Base-by-base conservation (phyloP, 1,140 invertebrate genomes). In the Drosophila insularis region DNA sequence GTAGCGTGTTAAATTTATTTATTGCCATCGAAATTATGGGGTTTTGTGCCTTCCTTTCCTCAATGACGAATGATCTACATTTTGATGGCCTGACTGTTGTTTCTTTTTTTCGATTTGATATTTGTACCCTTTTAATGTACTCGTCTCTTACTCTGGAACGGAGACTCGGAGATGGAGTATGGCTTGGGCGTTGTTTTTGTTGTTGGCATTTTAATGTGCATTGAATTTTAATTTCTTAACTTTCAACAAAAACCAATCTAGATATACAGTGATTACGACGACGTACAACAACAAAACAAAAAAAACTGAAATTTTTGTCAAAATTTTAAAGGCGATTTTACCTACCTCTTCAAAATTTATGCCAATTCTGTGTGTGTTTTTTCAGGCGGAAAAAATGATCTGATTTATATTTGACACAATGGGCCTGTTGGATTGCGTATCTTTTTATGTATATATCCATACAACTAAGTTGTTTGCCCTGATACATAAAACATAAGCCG, bases 351-450 rank as follows among this genome's bases (percentile, higher is more conserved):
- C 46, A 63, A 71, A 86, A 89, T 89, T 86, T 86, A 86, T 87
- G 82, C 76, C 81, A 85, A 85, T 85, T 85, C 43, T 69, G 77
- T 56, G 50, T 81, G 80, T 17, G 54, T 40, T 55, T 46, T 70
- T 50, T 68, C 53, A 64, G 43, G 72, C 70, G 75, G 65, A 90
- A 90, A 89, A 90, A 90, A 79, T 90, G 86, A 90, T 90, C 87
- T 87, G 87, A 90, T 90, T 90, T 90, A 90, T 90, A 90, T 90
- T 90, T 90, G 87, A 90, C 87, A 90, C 86, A 90, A 90, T 90
- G 81, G 81, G 37, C 11, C n/a, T 14, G 27, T 14, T 4, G 23
- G 53, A 23, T 37, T 50, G 43, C 43, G 64, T 73, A 69, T 56
- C 63, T 74, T 27, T 27, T 5, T 27, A 74, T 13, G 50, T 37